Conservation (phyloP, 2,797 vertebrate genomes). For the Liasis olivaceus region DNA sequence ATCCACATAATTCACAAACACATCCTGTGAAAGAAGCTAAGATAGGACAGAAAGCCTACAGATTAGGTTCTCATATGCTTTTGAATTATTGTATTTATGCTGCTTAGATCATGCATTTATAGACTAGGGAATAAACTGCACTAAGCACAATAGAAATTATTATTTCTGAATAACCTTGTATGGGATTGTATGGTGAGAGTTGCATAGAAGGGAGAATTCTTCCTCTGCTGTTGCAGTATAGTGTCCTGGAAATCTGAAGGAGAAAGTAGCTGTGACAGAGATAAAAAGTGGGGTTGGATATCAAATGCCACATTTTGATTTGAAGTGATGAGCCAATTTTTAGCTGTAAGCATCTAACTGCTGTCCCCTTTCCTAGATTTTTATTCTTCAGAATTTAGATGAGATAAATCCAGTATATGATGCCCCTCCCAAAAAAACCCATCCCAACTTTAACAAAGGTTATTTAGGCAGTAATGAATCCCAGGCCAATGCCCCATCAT, state of each 20-base stretch:
- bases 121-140: neutral
- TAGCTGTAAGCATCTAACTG: neutral
- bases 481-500: conserved; percentile 43
- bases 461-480: conserved; percentile 58
- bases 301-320: neutral
- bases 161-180: neutral
- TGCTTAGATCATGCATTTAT: neutral
- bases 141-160: neutral
- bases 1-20: neutral
- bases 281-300: neutral
- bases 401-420: neutral
- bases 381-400: conserved; percentile 53
- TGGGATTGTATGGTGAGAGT: neutral
- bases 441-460: conserved; percentile 50
- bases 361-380: conserved; percentile 43
- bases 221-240: neutral
- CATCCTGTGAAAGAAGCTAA: neutral
- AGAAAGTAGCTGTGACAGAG: neutral
- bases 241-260: neutral
- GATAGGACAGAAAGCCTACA: neutral
- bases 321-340: neutral
- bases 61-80: neutral
- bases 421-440: conserved; percentile 32
- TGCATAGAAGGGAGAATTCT: neutral
- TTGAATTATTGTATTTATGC: neutral